phyloP scores from a whole-genome alignment of 2,113 vertebrate species.

The Aspiorhynchus laticeps region DNA sequence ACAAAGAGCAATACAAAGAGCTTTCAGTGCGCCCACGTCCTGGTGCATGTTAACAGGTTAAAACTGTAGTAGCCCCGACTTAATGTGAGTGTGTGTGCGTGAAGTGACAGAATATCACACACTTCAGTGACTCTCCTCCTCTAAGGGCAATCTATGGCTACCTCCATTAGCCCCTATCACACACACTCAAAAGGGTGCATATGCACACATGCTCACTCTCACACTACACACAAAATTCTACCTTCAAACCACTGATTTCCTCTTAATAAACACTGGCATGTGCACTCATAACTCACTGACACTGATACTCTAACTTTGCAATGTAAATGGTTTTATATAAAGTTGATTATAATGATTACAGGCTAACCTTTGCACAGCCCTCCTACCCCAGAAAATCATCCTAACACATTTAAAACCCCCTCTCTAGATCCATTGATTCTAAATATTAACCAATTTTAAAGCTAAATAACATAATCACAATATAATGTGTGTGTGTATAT shows the following conservation, averaged over 20 bases:
- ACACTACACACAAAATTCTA: background rate
- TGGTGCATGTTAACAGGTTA: too few species aligned
- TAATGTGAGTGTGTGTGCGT: background rate
- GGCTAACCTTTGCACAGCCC: background rate
- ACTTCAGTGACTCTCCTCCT: conserved; percentile 40
- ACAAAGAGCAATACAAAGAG: too few species aligned
- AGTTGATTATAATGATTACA: background rate
- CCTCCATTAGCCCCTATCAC: conserved; percentile 33
- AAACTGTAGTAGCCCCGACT: background rate
- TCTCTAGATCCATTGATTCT: too few species aligned
- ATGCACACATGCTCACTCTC: background rate
- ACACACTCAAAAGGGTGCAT: conserved; percentile 13
- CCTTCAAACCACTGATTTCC: background rate
- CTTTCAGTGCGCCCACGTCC: too few species aligned
- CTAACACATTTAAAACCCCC: background rate
- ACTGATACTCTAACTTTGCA: background rate
- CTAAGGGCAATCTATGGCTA: conserved; percentile 21
- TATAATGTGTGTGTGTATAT: too few species aligned
- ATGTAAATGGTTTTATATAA: background rate
- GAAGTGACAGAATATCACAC: conserved; percentile 13
- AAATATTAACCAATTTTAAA: too few species aligned
- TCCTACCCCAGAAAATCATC: too few species aligned
- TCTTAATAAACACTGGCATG: background rate
- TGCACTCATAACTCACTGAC: background rate
- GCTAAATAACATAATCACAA: too few species aligned